Evolutionary conservation across 2,888 invertebrate species (phyloP).

Genomic region (Hoplodrina blanda): DNA sequence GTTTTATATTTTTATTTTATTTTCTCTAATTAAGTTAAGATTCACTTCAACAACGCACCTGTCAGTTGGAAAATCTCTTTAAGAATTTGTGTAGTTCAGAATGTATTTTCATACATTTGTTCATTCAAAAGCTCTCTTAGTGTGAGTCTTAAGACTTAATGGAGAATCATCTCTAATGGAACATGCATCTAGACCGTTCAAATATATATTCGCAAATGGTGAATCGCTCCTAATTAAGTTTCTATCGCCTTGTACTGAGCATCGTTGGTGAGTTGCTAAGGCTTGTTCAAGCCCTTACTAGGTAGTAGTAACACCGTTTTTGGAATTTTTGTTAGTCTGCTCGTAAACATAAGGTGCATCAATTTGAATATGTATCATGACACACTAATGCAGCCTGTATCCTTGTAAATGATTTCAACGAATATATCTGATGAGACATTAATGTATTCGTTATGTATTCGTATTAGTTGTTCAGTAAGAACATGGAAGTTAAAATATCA

Average conservation of each 20-base stretch:
- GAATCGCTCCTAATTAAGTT: constrained; percentile 65
- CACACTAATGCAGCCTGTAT: constrained; percentile 31
- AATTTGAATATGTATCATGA: constrained; percentile 54
- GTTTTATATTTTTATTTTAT: too few relatives aligned
- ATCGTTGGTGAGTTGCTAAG: constrained; percentile 54
- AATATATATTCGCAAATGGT: constrained; percentile 63
- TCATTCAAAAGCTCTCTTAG: background rate
- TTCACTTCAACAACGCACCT: background rate
- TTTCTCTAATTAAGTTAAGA: background rate
- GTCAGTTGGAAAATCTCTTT: background rate
- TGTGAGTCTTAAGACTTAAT: constrained; percentile 20
- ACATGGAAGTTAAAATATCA: constrained; percentile 18
- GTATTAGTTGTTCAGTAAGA: constrained; percentile 20
- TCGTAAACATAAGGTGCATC: constrained; percentile 50
- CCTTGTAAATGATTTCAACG: constrained; percentile 36
- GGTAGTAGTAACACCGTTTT: constrained; percentile 64
- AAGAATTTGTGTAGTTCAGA: background rate
- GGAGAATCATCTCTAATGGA: constrained; percentile 45
- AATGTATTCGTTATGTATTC: constrained; percentile 19
- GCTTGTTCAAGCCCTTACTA: constrained; percentile 62
- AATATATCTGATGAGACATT: constrained; percentile 27
- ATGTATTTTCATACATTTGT: background rate
- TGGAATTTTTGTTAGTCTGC: constrained; percentile 61
- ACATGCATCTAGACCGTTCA: constrained; percentile 54
- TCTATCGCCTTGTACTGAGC: constrained; percentile 61